phyloP scores from a whole-genome alignment of 2,797 vertebrate species.

The Acomys russatus region DNA sequence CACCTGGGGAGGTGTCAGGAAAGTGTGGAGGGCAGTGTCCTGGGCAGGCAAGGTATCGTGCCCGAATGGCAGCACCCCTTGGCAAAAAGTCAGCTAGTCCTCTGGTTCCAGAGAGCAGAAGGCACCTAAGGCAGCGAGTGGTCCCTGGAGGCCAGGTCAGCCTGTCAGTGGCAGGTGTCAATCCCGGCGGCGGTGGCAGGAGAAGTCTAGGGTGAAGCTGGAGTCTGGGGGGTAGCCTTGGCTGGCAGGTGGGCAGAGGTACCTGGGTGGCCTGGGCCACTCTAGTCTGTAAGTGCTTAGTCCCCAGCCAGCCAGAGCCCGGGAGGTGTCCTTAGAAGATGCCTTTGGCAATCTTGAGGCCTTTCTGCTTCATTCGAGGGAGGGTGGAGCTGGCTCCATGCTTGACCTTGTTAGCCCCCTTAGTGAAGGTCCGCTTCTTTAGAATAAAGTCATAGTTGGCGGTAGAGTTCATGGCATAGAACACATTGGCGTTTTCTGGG shows the following conservation, averaged over 20 bases:
- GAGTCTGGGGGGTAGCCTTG: constrained; percentile 55
- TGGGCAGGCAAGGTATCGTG: not conserved
- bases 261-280: constrained; percentile 20
- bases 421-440: constrained; percentile 92
- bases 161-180: constrained; percentile 65
- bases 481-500: constrained; percentile 97
- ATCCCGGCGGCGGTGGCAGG: constrained; percentile 78
- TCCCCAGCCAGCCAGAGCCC: not conserved
- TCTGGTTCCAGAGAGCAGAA: constrained; percentile 83
- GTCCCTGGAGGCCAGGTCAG: constrained; percentile 85
- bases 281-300: constrained; percentile 14
- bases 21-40: not conserved
- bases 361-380: constrained; percentile 97
- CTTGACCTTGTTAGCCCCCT: constrained; percentile 91
- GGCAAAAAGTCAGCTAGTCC: constrained; percentile 70
- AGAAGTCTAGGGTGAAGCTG: constrained; percentile 70
- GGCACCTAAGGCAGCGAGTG: constrained; percentile 89
- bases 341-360: constrained; percentile 97
- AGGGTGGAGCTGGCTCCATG: constrained; percentile 95
- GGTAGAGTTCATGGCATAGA: constrained; percentile 98
- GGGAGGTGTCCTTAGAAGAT: constrained; percentile 91
- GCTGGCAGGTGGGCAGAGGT: constrained; percentile 22
- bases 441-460: constrained; percentile 98
- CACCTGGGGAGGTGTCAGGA: constrained; percentile 43
- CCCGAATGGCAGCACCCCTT: constrained; percentile 60